These are phyloP conservation scores for Cyprinodon variegatus DNA, from an alignment of 2,113 vertebrate species.

Conservation along the genomic window DNA sequence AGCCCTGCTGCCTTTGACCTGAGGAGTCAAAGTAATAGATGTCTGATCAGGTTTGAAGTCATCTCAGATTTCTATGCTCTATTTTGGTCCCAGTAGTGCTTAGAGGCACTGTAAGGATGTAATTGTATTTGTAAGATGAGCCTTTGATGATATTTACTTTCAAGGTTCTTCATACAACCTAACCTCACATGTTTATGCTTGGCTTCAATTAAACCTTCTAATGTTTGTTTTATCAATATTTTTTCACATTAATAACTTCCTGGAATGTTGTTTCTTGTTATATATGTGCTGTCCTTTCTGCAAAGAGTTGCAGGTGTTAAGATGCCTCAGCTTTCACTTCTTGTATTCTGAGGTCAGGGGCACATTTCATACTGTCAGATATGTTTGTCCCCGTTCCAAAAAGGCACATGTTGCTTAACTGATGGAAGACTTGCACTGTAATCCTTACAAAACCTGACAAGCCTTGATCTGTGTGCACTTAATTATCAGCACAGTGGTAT, in stretches of 20 bases:
- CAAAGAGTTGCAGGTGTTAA: conserved; percentile 27
- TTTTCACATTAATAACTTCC: conserved; percentile 13
- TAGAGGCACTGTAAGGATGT: background rate
- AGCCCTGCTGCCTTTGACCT: background rate
- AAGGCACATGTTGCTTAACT: background rate
- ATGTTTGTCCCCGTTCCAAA: background rate
- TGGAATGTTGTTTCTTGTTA: background rate
- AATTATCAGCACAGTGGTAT: background rate
- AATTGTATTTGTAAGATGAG: background rate
- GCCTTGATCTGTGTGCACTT: conserved; percentile 1
- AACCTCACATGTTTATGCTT: background rate
- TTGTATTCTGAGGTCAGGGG: background rate
- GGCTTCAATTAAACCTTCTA: background rate
- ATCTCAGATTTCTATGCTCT: conserved; percentile 32
- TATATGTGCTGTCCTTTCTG: conserved; percentile 1
- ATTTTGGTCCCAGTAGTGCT: conserved; percentile 12
- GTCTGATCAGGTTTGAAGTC: conserved; percentile 13
- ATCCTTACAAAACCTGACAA: conserved; percentile 5
- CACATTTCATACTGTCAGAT: background rate
- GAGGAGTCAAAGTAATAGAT: conserved; percentile 9
- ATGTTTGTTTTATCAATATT: background rate
- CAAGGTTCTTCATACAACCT: background rate
- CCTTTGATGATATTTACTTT: background rate
- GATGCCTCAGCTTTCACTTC: conserved; percentile 23
- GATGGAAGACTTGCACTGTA: conserved; percentile 3